Evolutionary conservation across 2,113 vertebrate genomes (phyloP), one percentile per base, ranked within the genome.

Genomic region (Eolophus roseicapilla): DNA sequence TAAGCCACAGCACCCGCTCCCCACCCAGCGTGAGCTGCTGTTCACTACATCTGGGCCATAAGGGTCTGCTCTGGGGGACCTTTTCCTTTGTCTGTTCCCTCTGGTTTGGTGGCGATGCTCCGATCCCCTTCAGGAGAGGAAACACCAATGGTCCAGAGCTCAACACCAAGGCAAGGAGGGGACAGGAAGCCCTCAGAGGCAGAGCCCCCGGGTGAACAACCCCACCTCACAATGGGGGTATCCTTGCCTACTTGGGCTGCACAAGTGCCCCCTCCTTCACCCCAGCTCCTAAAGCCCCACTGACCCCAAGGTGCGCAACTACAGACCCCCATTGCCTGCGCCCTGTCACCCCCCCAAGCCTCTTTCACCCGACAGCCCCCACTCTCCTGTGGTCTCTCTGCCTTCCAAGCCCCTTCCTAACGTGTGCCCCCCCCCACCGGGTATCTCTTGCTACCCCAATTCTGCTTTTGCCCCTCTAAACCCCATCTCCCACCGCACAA

Each of bases 61-160:
- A 29, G 29, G 46, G 35, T 9, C 53, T 17, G 16, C 16, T 11
- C 33, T 5, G 9, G 20, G 11, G 55, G 14, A 8, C 31, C 21
- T 85, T 90, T 25, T 53, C 31, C 21, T 88, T 90, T 25, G 46
- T 46, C 67, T 75, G 47, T 50, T 39, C 53, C 39, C n/a, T 37
- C 7, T 1, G 2, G 14, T 16, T 23, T 2, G 50, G 50, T 17
- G 60, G 13, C 0, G 1, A 43, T 8, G 33, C 10, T 31, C 9
- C 2, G 15, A 17, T 31, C 31, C 62, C 35, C 23, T 43, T 33
- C 33, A 11, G n/a, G 12, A 74, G 25, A 29, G 8, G 12, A 33
- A 29, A 46, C 29, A 27, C 5, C 33, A 41, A 28, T 1, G 2
- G 27, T 20, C 23, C 31, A 5, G 3, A 55, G n/a, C 19, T 37